Base-by-base conservation (phyloP, 2,797 vertebrate genomes). In the Tolypeutes matacus region DNA sequence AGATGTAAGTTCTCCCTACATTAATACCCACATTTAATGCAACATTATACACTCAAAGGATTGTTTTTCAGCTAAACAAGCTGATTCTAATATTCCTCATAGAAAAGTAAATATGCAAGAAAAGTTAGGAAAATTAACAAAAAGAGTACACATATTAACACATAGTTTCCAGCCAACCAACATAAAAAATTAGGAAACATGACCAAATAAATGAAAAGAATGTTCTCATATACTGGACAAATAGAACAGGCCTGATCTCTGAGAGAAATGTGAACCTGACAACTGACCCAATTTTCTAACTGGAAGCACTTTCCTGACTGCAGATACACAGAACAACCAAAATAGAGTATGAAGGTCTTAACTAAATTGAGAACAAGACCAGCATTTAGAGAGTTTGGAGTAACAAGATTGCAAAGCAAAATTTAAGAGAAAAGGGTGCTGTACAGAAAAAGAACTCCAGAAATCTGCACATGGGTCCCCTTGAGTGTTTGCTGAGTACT, bases 71-170 rank as follows among this genome's bases (percentile, higher is more conserved):
- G 23, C 46, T 25, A 58, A 64, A 76, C n/a, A 86, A 70, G 46
- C 21, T 39, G n/a, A 64, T 89, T 89, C 9, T 20, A 76, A 60
- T 64, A 76, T 69, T 81, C 4, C 36, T 81, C 76, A 86, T 5
- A 51, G n/a, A 77, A 93, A 93, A 95, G 69, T 49, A 58, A 81
- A 51, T 17, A 65, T n/a, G 9, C 49, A 85, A 67, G n/a, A 58
- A 67, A 73, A 91, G 29, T 27, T 5, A 83, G 13, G 83, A 80
- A 81, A 27, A 67, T 60, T 90, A 69, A 81, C 51, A 56, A 13
- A 80, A 65, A 75, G 21, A 64, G 64, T 49, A 51, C 25, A 82
- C 29, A 27, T 73, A 46, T 39, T 49, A 88, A 88, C 25, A 64
- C 1, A 72, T 14, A 78, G 49, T 34, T 89, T 76, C 34, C 14